Evolutionary conservation across 2,113 vertebrate genomes (phyloP).

Genomic region (zebrafish (Danio rerio)): DNA sequence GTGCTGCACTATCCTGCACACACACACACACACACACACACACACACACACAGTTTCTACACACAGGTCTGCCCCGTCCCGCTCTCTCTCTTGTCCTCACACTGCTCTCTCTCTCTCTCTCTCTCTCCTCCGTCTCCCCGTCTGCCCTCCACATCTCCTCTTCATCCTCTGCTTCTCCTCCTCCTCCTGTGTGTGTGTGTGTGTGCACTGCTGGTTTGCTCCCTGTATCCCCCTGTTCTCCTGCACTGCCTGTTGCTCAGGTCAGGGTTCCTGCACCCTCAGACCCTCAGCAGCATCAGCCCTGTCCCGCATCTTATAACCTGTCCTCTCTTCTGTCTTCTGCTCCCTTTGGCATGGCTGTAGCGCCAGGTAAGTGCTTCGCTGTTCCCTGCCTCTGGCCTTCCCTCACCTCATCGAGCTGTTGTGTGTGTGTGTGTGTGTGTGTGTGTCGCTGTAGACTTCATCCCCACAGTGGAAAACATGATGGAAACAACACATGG

Average conservation of each 20-base stretch:
- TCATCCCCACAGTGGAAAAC: conserved; percentile 4
- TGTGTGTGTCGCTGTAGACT: conserved; percentile 51
- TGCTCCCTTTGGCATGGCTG: conserved; percentile 97
- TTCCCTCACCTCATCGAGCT: neutral
- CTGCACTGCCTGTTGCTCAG: conserved; percentile 60
- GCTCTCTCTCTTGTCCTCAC: neutral
- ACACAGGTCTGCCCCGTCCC: neutral
- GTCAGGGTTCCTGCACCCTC: conserved; percentile 71
- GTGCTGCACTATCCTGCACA: neutral
- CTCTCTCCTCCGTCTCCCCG: neutral
- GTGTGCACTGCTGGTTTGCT: conserved; percentile 17
- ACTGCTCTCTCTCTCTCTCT: conserved; percentile 10
- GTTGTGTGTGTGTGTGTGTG: neutral
- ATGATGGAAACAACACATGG: neutral
- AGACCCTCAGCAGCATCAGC: conserved; percentile 90
- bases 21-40: conserved; percentile 14
- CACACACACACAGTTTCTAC: conserved; percentile 2
- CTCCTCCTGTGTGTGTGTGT: conserved; percentile 10
- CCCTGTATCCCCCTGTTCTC: conserved; percentile 53
- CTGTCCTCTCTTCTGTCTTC: conserved; percentile 99
- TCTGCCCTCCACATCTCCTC: neutral
- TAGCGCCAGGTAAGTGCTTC: conserved; percentile 98
- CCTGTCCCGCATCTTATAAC: conserved; percentile 95
- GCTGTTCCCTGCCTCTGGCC: conserved; percentile 58
- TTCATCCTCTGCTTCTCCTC: conserved; percentile 4